These are phyloP conservation scores for Lucilia cuprina DNA, from an alignment of 1,140 invertebrate species.

Conservation along the genomic window DNA sequence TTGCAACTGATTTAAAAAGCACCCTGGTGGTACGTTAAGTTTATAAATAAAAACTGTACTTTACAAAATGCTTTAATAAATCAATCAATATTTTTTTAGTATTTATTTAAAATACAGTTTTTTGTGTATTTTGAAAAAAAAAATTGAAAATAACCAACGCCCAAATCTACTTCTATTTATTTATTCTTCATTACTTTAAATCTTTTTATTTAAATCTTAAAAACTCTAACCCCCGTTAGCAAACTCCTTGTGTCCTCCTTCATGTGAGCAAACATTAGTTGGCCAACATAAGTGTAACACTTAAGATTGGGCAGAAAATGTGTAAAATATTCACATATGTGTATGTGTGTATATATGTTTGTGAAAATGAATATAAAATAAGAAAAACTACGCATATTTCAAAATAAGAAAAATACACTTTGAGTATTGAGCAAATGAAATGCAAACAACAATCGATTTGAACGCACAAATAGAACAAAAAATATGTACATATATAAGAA, in stretches of 20 bases:
- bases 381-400: conserved; percentile 33
- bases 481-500: background rate
- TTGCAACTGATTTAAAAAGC: too few species aligned
- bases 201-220: conserved; percentile 24
- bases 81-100: too few species aligned
- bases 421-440: conserved; percentile 54
- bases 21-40: too few species aligned
- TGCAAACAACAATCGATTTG: conserved; percentile 50
- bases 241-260: background rate
- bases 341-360: background rate
- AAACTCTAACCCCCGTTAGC: background rate
- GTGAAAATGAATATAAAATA: background rate
- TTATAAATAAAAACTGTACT: too few species aligned
- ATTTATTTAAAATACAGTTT: too few species aligned
- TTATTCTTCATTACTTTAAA: conserved; percentile 9
- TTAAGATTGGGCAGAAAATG: background rate
- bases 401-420: conserved; percentile 16
- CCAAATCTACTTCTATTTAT: background rate
- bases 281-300: conserved; percentile 8
- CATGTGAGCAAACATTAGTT: background rate
- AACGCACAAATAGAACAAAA: conserved; percentile 5
- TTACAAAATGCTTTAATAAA: too few species aligned
- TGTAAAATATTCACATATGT: background rate
- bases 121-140: background rate
- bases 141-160: conserved; percentile 21